A percentile compares a stretch with the other conserved stretches of the same genome.
phyloP scores from a whole-genome alignment of 2,888 invertebrate species.

The Pterobdella sp. region DNA sequence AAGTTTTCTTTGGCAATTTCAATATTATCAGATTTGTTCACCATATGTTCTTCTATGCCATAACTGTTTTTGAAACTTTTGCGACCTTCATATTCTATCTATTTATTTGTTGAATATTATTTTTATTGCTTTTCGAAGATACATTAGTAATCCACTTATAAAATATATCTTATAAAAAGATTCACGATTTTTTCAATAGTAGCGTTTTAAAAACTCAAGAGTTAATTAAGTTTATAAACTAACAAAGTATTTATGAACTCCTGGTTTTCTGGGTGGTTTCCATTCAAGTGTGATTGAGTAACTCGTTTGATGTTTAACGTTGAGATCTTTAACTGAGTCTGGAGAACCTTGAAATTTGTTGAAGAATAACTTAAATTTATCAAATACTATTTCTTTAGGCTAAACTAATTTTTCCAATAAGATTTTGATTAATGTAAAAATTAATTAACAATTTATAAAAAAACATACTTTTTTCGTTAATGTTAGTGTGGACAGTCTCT shows the following conservation, averaged over 20 bases:
- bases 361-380: conserved; percentile 6
- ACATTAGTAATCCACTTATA: not conserved
- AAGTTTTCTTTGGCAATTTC: conserved; percentile 41
- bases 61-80: conserved; percentile 42
- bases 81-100: conserved; percentile 44
- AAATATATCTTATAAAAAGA: not conserved
- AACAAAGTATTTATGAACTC: conserved; percentile 44
- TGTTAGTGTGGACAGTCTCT: conserved; percentile 37
- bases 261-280: conserved; percentile 44
- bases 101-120: conserved; percentile 1
- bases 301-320: conserved; percentile 34
- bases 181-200: not conserved
- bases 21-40: conserved; percentile 32
- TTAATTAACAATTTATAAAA: not conserved
- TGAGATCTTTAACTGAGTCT: conserved; percentile 38
- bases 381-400: not conserved
- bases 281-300: conserved; percentile 44
- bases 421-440: not conserved
- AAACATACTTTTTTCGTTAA: conserved; percentile 12
- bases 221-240: conserved; percentile 27
- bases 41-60: conserved; percentile 38
- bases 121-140: not conserved
- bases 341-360: conserved; percentile 31
- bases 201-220: not conserved
- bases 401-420: not conserved